These are phyloP conservation scores for Torymus auratus DNA, from an alignment of 2,888 invertebrate genomes.

Conservation along the genomic window DNA sequence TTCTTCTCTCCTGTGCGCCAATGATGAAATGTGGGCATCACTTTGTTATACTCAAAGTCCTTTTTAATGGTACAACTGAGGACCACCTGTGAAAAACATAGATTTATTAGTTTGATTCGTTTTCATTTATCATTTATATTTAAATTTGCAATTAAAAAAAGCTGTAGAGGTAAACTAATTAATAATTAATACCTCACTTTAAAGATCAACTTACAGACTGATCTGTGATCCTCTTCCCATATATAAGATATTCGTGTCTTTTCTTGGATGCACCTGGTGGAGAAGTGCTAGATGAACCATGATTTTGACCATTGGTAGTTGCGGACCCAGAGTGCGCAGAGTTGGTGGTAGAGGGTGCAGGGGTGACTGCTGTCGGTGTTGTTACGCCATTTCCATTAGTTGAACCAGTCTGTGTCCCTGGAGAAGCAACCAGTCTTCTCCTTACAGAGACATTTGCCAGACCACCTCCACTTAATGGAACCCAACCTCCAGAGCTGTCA, in stretches of 20 bases:
- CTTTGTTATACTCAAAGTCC: slow-evolving; percentile 97
- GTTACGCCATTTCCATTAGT: slow-evolving; percentile 67
- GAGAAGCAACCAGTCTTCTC: slow-evolving; percentile 81
- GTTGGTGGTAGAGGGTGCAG: slow-evolving; percentile 66
- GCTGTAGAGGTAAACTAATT: slow-evolving; percentile 11
- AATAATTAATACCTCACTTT: slow-evolving; percentile 6
- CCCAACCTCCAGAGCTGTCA: slow-evolving; percentile 97
- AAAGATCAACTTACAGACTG: slow-evolving; percentile 84
- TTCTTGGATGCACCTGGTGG: slow-evolving; percentile 78
- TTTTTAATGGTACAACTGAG: slow-evolving; percentile 96
- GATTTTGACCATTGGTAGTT: slow-evolving; percentile 66
- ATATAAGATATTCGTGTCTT: slow-evolving; percentile 93
- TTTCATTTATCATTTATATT: slow-evolving; percentile 1
- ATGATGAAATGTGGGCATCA: slow-evolving; percentile 99
- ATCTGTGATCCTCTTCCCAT: slow-evolving; percentile 94
- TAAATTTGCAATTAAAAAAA: slow-evolving; percentile 18
- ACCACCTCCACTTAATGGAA: slow-evolving; percentile 95
- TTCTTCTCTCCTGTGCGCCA: slow-evolving; percentile 97
- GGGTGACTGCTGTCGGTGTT: slow-evolving; percentile 63
- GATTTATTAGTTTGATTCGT: not conserved
- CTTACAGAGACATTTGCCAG: slow-evolving; percentile 95
- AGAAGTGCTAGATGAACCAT: slow-evolving; percentile 71
- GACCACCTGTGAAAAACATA: slow-evolving; percentile 83
- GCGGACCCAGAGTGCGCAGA: slow-evolving; percentile 61
- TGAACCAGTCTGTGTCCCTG: slow-evolving; percentile 69